Percentiles rank a stretch among this genome's conserved stretches.
Conservation (phyloP, 1,140 invertebrate genomes). For the Drosophila kikkawai region DNA sequence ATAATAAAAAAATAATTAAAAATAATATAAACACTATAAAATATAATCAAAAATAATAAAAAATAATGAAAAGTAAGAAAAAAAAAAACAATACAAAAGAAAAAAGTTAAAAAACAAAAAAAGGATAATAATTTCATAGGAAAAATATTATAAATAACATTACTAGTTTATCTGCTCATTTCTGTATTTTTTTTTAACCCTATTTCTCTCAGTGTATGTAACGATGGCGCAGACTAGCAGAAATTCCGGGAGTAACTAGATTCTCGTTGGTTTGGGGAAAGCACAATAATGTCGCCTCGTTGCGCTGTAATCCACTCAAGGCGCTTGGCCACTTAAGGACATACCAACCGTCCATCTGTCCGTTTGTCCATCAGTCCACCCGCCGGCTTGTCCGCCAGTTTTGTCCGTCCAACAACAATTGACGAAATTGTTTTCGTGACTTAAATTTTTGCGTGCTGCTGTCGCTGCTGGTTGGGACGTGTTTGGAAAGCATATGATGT, state of each 20-base stretch:
- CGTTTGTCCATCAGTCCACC: neutral
- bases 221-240: slow-evolving; percentile 14
- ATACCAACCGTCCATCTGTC: slow-evolving; percentile 17
- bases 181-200: neutral
- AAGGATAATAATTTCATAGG: neutral
- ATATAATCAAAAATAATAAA: too few species aligned
- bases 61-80: too few species aligned
- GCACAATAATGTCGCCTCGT: slow-evolving; percentile 65
- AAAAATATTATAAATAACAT: neutral
- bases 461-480: slow-evolving; percentile 69
- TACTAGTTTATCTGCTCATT: too few species aligned
- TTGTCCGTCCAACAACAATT: slow-evolving; percentile 73
- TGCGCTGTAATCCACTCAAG: slow-evolving; percentile 78
- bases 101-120: neutral
- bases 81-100: neutral
- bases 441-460: slow-evolving; percentile 80
- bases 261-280: slow-evolving; percentile 4
- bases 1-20: neutral
- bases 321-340: slow-evolving; percentile 42
- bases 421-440: slow-evolving; percentile 85
- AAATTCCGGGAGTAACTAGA: slow-evolving; percentile 7
- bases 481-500: slow-evolving; percentile 85
- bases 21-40: too few species aligned
- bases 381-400: slow-evolving; percentile 20
- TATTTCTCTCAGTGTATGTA: slow-evolving; percentile 6